Evolutionary conservation across 92 coral and sea anemone genomes (phyloP).

Genomic region (Ricordea florida): DNA sequence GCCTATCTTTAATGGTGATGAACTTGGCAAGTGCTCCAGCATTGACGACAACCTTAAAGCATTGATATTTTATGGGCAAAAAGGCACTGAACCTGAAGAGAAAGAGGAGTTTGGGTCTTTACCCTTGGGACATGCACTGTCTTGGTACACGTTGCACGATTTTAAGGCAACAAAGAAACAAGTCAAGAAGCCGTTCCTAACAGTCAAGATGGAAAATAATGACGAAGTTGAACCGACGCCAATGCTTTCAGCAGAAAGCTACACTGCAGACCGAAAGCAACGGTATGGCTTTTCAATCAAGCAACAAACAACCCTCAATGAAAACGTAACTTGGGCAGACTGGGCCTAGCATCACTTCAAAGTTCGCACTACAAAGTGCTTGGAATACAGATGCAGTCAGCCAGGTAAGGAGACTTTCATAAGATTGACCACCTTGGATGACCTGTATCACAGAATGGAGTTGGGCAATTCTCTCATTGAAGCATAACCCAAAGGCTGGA

Average conservation of each 20-base stretch:
- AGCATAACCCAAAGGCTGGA: no score
- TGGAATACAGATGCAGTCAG: no score
- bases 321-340: no score
- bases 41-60: neutral
- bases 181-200: neutral
- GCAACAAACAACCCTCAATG: no score
- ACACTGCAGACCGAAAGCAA: neutral
- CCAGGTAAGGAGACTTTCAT: no score
- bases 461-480: no score
- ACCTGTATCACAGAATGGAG: no score
- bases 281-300: conserved; percentile 2
- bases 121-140: conserved; percentile 2
- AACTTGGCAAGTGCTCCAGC: neutral
- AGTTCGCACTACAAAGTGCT: no score
- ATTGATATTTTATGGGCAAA: neutral
- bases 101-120: neutral
- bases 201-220: neutral
- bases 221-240: neutral
- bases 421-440: no score
- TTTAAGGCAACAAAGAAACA: neutral
- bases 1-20: neutral
- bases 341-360: no score
- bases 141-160: neutral
- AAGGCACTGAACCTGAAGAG: neutral
- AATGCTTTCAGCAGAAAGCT: neutral